Evolutionary conservation across 1,140 invertebrate species (phyloP).

Genomic region (Bathynomus jamesi): DNA sequence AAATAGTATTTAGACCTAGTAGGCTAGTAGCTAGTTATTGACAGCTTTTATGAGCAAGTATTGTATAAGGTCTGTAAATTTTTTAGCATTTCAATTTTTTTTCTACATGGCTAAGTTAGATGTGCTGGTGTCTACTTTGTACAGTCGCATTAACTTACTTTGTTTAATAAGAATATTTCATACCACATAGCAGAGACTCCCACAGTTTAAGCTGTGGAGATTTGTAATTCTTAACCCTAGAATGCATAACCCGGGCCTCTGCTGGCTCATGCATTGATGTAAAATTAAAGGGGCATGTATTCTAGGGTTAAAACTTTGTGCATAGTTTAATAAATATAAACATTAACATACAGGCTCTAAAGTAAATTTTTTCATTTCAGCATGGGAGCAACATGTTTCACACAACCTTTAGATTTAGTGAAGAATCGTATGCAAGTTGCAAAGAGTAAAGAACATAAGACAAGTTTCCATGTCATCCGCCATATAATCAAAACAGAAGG

Average conservation of each 20-base stretch:
- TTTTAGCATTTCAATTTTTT: too few relatives aligned
- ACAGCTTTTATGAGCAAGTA: too few relatives aligned
- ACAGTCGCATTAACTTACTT: too few relatives aligned
- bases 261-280: neutral
- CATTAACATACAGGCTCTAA: neutral
- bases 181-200: too few relatives aligned
- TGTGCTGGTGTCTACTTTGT: too few relatives aligned
- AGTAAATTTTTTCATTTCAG: slow-evolving; percentile 48
- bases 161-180: too few relatives aligned
- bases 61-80: too few relatives aligned
- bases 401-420: slow-evolving; percentile 94
- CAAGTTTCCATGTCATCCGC: slow-evolving; percentile 60
- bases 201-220: too few relatives aligned
- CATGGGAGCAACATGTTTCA: slow-evolving; percentile 91
- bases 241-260: neutral
- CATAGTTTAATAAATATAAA: neutral
- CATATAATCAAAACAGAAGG: slow-evolving; percentile 82
- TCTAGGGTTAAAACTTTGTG: neutral
- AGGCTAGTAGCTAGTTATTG: neutral
- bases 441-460: slow-evolving; percentile 63
- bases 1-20: neutral
- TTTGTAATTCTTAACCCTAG: neutral
- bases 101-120: too few relatives aligned
- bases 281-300: neutral
- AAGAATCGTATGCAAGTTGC: slow-evolving; percentile 98